phyloP scores from a whole-genome alignment of 1,140 invertebrate genomes.

The Anoplophora glabripennis region DNA sequence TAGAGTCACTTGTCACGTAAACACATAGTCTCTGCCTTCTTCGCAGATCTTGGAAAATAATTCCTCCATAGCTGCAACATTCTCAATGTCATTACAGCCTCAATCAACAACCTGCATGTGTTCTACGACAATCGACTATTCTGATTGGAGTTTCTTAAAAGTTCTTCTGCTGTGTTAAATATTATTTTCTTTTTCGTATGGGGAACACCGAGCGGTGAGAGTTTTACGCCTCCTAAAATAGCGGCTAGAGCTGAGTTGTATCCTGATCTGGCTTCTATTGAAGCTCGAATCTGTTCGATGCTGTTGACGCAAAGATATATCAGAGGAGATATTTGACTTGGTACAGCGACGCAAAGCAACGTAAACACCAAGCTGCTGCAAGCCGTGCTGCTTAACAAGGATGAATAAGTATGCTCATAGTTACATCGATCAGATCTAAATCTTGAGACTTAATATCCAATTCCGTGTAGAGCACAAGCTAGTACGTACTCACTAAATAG shows the following conservation, averaged over 20 bases:
- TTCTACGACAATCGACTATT: slow-evolving; percentile 92
- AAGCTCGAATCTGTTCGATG: slow-evolving; percentile 84
- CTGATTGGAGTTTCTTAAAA: slow-evolving; percentile 94
- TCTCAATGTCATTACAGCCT: slow-evolving; percentile 92
- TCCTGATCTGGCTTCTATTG: slow-evolving; percentile 89
- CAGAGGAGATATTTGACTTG: slow-evolving; percentile 88
- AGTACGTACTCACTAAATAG: slow-evolving; percentile 91
- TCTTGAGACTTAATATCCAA: slow-evolving; percentile 83
- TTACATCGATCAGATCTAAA: slow-evolving; percentile 55
- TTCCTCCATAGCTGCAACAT: slow-evolving; percentile 97
- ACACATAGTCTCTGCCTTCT: slow-evolving; percentile 98
- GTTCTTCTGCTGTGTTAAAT: slow-evolving; percentile 95
- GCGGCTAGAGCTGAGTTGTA: slow-evolving; percentile 93
- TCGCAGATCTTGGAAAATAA: slow-evolving; percentile 92
- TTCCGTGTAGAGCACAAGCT: slow-evolving; percentile 91
- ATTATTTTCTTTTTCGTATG: slow-evolving; percentile 95
- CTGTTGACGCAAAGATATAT: slow-evolving; percentile 85
- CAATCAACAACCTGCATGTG: slow-evolving; percentile 96
- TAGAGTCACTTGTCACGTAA: slow-evolving; percentile 98
- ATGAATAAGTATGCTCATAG: slow-evolving; percentile 82
- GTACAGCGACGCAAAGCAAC: slow-evolving; percentile 90
- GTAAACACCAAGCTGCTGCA: slow-evolving; percentile 91
- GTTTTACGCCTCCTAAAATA: slow-evolving; percentile 84
- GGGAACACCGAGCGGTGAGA: slow-evolving; percentile 92
- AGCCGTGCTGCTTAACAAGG: slow-evolving; percentile 88